Percentiles rank a stretch among this genome's conserved stretches.
phyloP scores from a whole-genome alignment of 2,113 vertebrate species.

The Ameiurus melas region DNA sequence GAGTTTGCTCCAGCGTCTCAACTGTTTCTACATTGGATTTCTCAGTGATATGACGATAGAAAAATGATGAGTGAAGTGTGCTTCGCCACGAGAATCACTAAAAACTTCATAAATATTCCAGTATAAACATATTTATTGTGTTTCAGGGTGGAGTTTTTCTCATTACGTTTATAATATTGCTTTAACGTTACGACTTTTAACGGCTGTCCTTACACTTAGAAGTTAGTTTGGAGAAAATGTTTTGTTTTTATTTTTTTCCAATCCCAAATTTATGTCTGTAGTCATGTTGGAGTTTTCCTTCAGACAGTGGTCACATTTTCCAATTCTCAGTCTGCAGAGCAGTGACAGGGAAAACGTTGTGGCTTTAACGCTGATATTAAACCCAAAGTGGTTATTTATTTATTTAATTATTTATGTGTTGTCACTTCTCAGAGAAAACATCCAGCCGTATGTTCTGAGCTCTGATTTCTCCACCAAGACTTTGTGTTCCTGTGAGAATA shows the following conservation, averaged over 20 bases:
- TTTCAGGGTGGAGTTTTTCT: not conserved
- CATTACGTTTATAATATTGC: not conserved
- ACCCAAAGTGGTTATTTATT: not conserved
- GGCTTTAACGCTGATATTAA: constrained; percentile 12
- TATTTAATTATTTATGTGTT: not conserved
- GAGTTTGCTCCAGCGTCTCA: not conserved
- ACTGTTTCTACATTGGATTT: not conserved
- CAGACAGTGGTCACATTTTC: not conserved
- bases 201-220: not conserved
- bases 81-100: not conserved
- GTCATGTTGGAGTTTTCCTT: not conserved
- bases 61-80: not conserved
- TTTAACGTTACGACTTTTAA: not conserved
- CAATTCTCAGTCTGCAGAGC: not conserved
- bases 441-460: not conserved
- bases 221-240: not conserved
- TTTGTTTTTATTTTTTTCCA: not conserved
- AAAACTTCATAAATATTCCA: not conserved
- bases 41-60: not conserved
- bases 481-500: not conserved
- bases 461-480: not conserved
- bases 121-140: not conserved
- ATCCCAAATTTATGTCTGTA: not conserved
- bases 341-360: not conserved
- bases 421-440: not conserved